These are phyloP conservation scores for Chrysemys picta DNA, from an alignment of 2,113 vertebrate genomes.

Conservation along the genomic window DNA sequence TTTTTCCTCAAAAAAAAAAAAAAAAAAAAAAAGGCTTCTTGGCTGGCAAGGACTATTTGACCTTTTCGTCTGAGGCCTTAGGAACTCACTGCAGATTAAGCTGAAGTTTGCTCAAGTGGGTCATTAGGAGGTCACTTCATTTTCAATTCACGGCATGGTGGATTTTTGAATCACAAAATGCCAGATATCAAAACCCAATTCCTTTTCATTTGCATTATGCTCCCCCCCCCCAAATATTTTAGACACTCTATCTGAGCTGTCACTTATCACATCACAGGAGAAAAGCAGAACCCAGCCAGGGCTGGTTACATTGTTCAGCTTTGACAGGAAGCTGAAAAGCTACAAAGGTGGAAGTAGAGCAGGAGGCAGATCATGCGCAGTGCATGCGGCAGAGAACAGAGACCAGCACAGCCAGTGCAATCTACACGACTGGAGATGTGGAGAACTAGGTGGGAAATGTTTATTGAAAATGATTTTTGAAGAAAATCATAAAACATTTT, in stretches of 20 bases:
- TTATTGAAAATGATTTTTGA: accelerated
- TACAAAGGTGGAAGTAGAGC: accelerated
- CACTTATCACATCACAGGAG: neutral
- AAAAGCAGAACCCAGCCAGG: neutral
- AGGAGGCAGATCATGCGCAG: neutral
- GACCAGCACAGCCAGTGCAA: neutral
- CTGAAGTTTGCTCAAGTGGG: constrained; percentile 7
- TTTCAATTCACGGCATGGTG: neutral
- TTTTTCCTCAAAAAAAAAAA: neutral
- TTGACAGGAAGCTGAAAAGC: neutral
- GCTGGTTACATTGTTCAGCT: accelerated
- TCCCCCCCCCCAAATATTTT: neutral
- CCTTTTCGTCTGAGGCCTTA: constrained; percentile 6
- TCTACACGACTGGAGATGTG: accelerated
- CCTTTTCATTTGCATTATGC: neutral
- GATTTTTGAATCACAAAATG: neutral
- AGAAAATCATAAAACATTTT: neutral
- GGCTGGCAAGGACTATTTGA: constrained; percentile 19
- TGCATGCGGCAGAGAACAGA: accelerated
- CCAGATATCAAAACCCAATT: neutral
- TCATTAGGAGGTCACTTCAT: neutral
- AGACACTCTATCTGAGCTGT: neutral
- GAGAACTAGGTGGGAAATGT: neutral
- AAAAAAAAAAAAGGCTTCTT: neutral
- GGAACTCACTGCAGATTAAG: neutral